phyloP scores from a whole-genome alignment of 2,797 vertebrate species.

The Scolopax rusticola region DNA sequence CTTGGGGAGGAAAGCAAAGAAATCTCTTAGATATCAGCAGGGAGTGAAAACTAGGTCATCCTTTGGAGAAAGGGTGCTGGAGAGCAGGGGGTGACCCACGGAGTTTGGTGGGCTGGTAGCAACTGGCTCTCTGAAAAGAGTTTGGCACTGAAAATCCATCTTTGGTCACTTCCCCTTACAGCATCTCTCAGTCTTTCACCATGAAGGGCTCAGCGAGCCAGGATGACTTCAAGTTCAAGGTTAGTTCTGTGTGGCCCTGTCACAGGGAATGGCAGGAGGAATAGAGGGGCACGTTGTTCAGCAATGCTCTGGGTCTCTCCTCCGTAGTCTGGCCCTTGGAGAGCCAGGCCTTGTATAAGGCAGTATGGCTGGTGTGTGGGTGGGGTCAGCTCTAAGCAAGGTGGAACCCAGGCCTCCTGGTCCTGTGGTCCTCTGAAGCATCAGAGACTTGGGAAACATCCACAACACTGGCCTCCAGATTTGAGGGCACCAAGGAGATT shows the following conservation, averaged over 20 bases:
- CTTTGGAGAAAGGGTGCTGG: neutral
- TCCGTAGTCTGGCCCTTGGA: neutral
- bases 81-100: neutral
- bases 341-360: neutral
- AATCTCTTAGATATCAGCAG: neutral
- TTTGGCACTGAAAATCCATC: neutral
- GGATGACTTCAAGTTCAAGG: slow-evolving; percentile 96
- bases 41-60: neutral
- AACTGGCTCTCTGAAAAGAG: neutral
- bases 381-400: neutral
- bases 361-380: neutral
- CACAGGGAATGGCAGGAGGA: neutral
- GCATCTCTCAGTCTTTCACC: slow-evolving; percentile 85
- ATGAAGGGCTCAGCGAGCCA: slow-evolving; percentile 97
- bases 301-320: neutral
- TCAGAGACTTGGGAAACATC: neutral
- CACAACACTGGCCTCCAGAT: neutral
- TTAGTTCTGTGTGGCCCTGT: slow-evolving; percentile 51
- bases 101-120: neutral
- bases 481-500: neutral
- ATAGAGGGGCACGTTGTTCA: neutral
- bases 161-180: slow-evolving; percentile 58
- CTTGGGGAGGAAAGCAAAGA: neutral
- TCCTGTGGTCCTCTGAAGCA: neutral
- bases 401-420: neutral